phyloP scores from a whole-genome alignment of 1,140 invertebrate genomes.

The Lordiphosa collinella region DNA sequence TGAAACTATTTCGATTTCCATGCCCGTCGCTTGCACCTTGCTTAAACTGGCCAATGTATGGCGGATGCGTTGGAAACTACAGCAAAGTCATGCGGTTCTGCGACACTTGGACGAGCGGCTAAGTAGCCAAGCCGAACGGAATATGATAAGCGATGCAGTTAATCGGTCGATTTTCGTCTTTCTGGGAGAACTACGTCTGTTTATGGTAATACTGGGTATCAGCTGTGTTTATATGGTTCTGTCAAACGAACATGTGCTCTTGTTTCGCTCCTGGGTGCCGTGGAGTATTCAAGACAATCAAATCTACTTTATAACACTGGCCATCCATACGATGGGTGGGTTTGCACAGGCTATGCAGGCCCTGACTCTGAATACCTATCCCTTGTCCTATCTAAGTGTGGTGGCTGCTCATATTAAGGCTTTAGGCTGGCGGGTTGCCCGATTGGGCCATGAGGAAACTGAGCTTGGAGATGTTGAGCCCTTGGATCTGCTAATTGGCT shows the following conservation, averaged over 20 bases:
- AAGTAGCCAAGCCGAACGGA: conserved; percentile 1
- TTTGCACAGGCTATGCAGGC: background rate
- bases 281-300: conserved; percentile 38
- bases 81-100: conserved; percentile 20
- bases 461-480: no score
- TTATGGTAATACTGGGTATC: background rate
- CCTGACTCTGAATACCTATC: conserved; percentile 37
- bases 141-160: conserved; percentile 11
- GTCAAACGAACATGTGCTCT: conserved; percentile 20
- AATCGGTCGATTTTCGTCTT: background rate
- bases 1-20: conserved; percentile 31
- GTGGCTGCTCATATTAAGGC: conserved; percentile 52
- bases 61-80: conserved; percentile 14
- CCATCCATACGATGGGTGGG: conserved; percentile 1
- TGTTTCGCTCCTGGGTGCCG: conserved; percentile 53
- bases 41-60: conserved; percentile 40
- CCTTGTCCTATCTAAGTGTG: conserved; percentile 49
- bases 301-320: conserved; percentile 13
- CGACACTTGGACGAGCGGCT: conserved; percentile 33
- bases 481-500: conserved; percentile 9
- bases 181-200: background rate
- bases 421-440: conserved; percentile 21
- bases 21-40: conserved; percentile 26
- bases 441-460: no score
- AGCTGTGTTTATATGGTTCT: conserved; percentile 1